Conservation (phyloP, 2,113 vertebrate species). For the Eulacestoma nigropectus region DNA sequence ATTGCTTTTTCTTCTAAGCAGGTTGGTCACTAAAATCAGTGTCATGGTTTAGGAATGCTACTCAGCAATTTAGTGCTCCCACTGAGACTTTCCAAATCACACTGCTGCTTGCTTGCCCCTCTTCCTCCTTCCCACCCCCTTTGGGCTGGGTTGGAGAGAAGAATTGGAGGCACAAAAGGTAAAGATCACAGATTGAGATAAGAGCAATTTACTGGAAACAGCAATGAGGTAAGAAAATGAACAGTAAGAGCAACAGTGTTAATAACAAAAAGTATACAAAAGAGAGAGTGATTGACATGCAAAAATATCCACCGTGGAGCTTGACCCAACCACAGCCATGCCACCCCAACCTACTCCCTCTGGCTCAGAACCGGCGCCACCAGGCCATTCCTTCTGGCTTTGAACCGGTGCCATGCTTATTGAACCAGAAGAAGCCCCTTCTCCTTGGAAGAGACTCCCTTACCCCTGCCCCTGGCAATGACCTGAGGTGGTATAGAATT, state of each 20-base stretch:
- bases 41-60: neutral
- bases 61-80: neutral
- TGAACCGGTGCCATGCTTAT: neutral
- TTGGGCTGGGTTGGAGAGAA: neutral
- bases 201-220: neutral
- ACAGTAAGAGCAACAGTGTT: neutral
- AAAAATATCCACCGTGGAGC: neutral
- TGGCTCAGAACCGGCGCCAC: neutral
- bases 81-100: neutral
- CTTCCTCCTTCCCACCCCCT: rapidly evolving
- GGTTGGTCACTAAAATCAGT: neutral
- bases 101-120: neutral
- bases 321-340: neutral
- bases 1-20: neutral
- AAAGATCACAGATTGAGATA: neutral
- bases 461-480: neutral
- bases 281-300: neutral
- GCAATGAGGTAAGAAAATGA: neutral
- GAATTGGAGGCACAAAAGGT: neutral
- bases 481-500: neutral
- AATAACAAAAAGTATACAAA: neutral
- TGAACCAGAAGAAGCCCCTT: neutral
- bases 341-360: neutral
- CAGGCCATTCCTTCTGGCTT: neutral
- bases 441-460: neutral